phyloP scores from a whole-genome alignment of 2,888 invertebrate genomes.

The Heliconius cydno region DNA sequence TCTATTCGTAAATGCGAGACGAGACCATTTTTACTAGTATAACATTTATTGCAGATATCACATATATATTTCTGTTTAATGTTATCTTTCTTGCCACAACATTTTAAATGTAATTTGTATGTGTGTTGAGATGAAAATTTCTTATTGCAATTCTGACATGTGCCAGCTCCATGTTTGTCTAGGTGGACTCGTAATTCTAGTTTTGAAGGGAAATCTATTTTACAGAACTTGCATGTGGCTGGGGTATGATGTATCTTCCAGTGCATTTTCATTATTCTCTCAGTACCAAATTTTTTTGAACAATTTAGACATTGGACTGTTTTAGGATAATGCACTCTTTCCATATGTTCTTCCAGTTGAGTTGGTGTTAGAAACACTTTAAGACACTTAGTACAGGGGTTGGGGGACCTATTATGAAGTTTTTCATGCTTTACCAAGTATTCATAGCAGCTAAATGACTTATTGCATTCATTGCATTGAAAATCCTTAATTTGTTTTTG shows the following conservation, averaged over 20 bases:
- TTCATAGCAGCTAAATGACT: slow-evolving; percentile 54
- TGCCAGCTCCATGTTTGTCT: slow-evolving; percentile 63
- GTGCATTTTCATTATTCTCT: slow-evolving; percentile 62
- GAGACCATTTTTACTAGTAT: slow-evolving; percentile 63
- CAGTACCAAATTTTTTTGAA: slow-evolving; percentile 66
- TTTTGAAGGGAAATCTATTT: slow-evolving; percentile 64
- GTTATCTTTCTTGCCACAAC: slow-evolving; percentile 59
- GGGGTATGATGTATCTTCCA: slow-evolving; percentile 60
- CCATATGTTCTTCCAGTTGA: slow-evolving; percentile 60
- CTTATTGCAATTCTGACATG: slow-evolving; percentile 64
- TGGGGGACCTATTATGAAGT: slow-evolving; percentile 55
- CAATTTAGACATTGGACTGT: slow-evolving; percentile 63
- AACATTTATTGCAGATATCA: slow-evolving; percentile 69
- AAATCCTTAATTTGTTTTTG: slow-evolving; percentile 49
- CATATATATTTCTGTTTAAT: slow-evolving; percentile 61
- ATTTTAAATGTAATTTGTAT: slow-evolving; percentile 61
- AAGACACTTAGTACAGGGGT: slow-evolving; percentile 62
- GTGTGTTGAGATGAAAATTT: slow-evolving; percentile 61
- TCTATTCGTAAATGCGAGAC: slow-evolving; percentile 65
- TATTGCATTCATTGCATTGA: slow-evolving; percentile 65
- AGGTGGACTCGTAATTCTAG: slow-evolving; percentile 61
- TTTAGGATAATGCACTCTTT: slow-evolving; percentile 68
- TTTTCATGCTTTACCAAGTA: slow-evolving; percentile 60
- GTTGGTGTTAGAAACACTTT: slow-evolving; percentile 59
- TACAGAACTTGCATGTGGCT: slow-evolving; percentile 66